Conservation (phyloP, 2,797 vertebrate genomes). For the Spheniscus humboldti region DNA sequence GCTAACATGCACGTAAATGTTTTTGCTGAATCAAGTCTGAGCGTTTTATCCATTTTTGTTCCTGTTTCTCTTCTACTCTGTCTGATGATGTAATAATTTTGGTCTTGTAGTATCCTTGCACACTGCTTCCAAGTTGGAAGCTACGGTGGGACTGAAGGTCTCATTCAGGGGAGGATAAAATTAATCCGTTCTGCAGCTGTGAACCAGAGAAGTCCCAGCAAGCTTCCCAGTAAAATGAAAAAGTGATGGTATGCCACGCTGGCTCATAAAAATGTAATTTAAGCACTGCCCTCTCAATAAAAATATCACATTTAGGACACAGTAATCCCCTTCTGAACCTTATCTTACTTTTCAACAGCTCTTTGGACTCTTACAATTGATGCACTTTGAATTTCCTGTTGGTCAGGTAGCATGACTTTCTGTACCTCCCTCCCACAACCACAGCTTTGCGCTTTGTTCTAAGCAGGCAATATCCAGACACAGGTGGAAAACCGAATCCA, state of each 20-base stretch:
- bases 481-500: constrained; percentile 4
- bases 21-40: not conserved
- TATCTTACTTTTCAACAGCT: constrained; percentile 72
- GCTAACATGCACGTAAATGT: not conserved
- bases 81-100: constrained; percentile 18
- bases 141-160: not conserved
- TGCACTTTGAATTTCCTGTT: constrained; percentile 71
- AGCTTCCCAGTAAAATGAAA: constrained; percentile 49
- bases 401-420: constrained; percentile 66
- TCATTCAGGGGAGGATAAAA: constrained; percentile 52
- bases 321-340: constrained; percentile 67
- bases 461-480: constrained; percentile 40
- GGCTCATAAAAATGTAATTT: constrained; percentile 64
- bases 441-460: constrained; percentile 16
- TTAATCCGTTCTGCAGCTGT: constrained; percentile 56
- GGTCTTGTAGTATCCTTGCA: not conserved
- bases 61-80: not conserved
- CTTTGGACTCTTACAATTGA: constrained; percentile 61
- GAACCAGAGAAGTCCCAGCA: constrained; percentile 41
- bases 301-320: constrained; percentile 58
- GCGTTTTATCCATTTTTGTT: not conserved
- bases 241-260: constrained; percentile 46
- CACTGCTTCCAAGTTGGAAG: constrained; percentile 22
- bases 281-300: constrained; percentile 45
- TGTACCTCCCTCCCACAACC: constrained; percentile 53